Percentiles rank a stretch among this genome's conserved stretches.
Conservation (phyloP, 2,888 invertebrate species). For the Phrixothrix hirtus region DNA sequence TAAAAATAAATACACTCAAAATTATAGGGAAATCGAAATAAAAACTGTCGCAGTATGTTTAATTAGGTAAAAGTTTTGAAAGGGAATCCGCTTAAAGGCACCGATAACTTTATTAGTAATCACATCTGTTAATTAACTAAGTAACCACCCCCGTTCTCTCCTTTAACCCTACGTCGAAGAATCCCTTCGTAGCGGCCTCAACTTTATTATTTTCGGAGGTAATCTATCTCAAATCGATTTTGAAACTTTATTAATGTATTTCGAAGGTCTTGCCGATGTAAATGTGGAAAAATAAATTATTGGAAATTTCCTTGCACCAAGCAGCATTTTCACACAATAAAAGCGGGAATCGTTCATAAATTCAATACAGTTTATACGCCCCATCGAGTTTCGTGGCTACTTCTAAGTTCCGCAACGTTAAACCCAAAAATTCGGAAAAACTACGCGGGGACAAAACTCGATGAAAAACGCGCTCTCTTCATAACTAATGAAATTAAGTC, state of each 20-base stretch:
- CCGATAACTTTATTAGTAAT: conserved; percentile 51
- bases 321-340: conserved; percentile 10
- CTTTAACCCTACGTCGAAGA: conserved; percentile 22
- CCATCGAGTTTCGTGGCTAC: conserved; percentile 12
- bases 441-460: background rate
- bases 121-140: conserved; percentile 52
- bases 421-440: conserved; percentile 14
- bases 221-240: conserved; percentile 21
- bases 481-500: conserved; percentile 21
- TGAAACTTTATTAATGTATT: background rate
- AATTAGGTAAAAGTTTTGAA: conserved; percentile 48
- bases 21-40: conserved; percentile 19
- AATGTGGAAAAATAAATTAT: conserved; percentile 11
- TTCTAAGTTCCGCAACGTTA: conserved; percentile 10
- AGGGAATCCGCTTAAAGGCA: conserved; percentile 50
- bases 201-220: conserved; percentile 26
- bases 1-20: background rate
- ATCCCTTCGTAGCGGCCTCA: conserved; percentile 22
- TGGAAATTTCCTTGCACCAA: conserved; percentile 1
- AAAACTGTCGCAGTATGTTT: conserved; percentile 38
- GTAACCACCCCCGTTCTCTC: conserved; percentile 39
- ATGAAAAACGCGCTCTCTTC: conserved; percentile 1
- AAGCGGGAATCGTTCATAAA: conserved; percentile 10
- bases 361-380: conserved; percentile 16
- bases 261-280: background rate